phyloP scores from a whole-genome alignment of 2,797 vertebrate genomes.

The Brotula barbata region DNA sequence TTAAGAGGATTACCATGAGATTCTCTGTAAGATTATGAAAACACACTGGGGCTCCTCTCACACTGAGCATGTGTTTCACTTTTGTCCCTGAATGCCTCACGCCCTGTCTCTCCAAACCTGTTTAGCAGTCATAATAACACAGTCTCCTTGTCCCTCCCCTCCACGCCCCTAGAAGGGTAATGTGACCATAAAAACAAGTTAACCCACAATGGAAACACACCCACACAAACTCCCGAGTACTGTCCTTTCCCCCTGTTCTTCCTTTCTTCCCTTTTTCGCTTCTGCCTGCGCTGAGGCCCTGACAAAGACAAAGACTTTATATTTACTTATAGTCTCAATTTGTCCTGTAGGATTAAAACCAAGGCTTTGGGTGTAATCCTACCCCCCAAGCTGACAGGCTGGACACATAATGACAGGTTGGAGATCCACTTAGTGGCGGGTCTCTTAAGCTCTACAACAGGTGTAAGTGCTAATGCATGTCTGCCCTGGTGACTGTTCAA shows the following conservation, averaged over 20 bases:
- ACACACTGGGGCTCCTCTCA: slow-evolving; percentile 1
- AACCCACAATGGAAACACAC: slow-evolving; percentile 65
- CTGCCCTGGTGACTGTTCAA: slow-evolving; percentile 25
- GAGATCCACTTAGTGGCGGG: slow-evolving; percentile 61
- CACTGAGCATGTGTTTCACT: slow-evolving; percentile 26
- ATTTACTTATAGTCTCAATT: slow-evolving; percentile 42
- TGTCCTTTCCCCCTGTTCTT: slow-evolving; percentile 29
- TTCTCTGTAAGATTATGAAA: slow-evolving; percentile 22
- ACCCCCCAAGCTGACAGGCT: slow-evolving; percentile 40
- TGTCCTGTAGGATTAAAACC: slow-evolving; percentile 50
- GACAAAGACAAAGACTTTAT: slow-evolving; percentile 7
- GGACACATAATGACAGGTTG: slow-evolving; percentile 48
- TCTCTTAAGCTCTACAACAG: slow-evolving; percentile 63
- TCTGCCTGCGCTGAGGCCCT: not conserved
- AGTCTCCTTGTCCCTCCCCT: slow-evolving; percentile 30
- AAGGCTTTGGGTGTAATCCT: slow-evolving; percentile 38
- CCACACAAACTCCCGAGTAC: slow-evolving; percentile 14
- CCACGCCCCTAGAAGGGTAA: slow-evolving; percentile 33
- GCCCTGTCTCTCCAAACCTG: slow-evolving; percentile 59
- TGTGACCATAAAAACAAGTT: slow-evolving; percentile 69
- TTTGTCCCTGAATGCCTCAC: slow-evolving; percentile 33
- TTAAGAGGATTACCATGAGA: slow-evolving; percentile 57
- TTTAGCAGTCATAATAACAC: slow-evolving; percentile 51
- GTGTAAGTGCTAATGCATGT: slow-evolving; percentile 66
- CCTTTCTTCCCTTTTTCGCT: slow-evolving; percentile 1